phyloP scores from a whole-genome alignment of 2,113 vertebrate genomes.

The Sebastes fasciatus region DNA sequence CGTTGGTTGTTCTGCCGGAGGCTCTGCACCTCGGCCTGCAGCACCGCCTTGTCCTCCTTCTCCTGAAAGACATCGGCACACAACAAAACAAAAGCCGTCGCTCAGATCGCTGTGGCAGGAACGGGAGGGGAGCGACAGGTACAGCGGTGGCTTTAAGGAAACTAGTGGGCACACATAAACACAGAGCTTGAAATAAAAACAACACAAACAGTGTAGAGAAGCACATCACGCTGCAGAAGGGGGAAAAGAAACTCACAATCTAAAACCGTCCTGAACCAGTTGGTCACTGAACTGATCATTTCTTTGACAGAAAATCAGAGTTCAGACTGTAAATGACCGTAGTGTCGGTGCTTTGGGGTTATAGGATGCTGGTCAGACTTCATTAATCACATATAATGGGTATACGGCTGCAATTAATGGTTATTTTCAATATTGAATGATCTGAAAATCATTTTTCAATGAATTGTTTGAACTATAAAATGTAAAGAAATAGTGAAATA shows the following conservation, averaged over 20 bases:
- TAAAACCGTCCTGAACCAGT: constrained; percentile 11
- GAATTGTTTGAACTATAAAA: background rate
- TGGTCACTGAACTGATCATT: constrained; percentile 26
- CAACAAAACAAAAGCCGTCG: constrained; percentile 80
- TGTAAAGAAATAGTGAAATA: background rate
- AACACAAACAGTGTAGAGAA: constrained; percentile 50
- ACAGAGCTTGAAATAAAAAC: constrained; percentile 47
- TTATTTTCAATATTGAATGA: constrained; percentile 33
- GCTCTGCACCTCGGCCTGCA: constrained; percentile 92
- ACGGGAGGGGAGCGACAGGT: constrained; percentile 63
- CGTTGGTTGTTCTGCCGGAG: constrained; percentile 90
- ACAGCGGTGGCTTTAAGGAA: constrained; percentile 63
- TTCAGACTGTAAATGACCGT: background rate
- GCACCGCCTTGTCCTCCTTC: constrained; percentile 90
- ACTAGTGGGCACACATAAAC: constrained; percentile 59
- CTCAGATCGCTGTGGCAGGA: constrained; percentile 80
- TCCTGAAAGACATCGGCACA: constrained; percentile 88
- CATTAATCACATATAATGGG: constrained; percentile 4
- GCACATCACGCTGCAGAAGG: constrained; percentile 51
- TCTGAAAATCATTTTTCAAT: constrained; percentile 27
- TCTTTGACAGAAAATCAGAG: constrained; percentile 22
- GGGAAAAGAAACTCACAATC: constrained; percentile 25
- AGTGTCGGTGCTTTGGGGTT: constrained; percentile 34
- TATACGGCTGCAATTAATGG: constrained; percentile 21
- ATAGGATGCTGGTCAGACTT: constrained; percentile 24